These are phyloP conservation scores for Malachius bipustulatus DNA, from an alignment of 2,888 invertebrate genomes.

Conservation along the genomic window DNA sequence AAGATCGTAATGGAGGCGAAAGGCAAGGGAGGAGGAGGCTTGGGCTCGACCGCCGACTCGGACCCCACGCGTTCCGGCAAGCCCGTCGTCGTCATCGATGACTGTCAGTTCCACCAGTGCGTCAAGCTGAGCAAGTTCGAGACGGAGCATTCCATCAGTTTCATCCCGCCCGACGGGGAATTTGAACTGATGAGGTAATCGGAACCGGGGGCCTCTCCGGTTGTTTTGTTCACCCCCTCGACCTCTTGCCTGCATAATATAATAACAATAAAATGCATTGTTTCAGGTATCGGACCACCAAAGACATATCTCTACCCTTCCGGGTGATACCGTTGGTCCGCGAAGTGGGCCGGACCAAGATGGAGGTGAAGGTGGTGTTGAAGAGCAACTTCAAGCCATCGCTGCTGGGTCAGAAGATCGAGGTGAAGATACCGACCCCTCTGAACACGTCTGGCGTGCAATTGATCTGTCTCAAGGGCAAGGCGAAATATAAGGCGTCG, in stretches of 20 bases:
- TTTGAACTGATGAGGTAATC: constrained; percentile 98
- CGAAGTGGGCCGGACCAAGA: constrained; percentile 96
- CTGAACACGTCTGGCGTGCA: constrained; percentile 98
- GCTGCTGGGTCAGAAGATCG: constrained; percentile 95
- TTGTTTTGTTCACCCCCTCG: neutral
- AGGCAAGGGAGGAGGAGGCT: constrained; percentile 60
- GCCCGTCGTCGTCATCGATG: constrained; percentile 98
- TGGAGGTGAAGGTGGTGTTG: constrained; percentile 99
- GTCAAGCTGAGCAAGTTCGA: constrained; percentile 99
- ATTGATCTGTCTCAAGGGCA: constrained; percentile 96
- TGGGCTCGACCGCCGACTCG: constrained; percentile 49
- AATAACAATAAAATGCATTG: constrained; percentile 2
- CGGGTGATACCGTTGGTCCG: constrained; percentile 96
- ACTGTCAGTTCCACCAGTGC: constrained; percentile 99
- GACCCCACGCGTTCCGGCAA: constrained; percentile 86
- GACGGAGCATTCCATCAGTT: constrained; percentile 99
- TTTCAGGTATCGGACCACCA: constrained; percentile 89
- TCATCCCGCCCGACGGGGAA: constrained; percentile 99
- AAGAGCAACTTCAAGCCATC: constrained; percentile 99
- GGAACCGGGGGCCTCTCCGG: too few species aligned
- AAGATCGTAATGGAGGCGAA: constrained; percentile 98
- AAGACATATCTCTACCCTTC: constrained; percentile 98
- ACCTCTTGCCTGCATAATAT: too few species aligned
- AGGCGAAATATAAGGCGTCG: constrained; percentile 98
- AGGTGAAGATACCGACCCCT: constrained; percentile 97